A percentile compares a stretch with the other conserved stretches of the same genome.
phyloP scores from a whole-genome alignment of 2,113 vertebrate species.

The Oreocharis arfaki region DNA sequence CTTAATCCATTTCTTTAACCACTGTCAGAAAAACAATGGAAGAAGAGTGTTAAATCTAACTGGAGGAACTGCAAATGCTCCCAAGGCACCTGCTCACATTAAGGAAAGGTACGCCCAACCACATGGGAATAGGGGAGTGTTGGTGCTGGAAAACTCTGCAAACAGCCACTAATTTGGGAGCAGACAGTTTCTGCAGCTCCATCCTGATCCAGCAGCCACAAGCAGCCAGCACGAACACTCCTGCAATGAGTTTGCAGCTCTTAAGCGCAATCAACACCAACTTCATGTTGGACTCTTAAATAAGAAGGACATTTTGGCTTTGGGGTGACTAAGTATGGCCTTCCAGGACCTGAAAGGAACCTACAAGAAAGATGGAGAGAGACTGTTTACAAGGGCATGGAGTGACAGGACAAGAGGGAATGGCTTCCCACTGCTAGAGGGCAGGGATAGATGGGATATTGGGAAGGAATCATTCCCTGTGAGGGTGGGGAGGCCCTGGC shows the following conservation, averaged over 20 bases:
- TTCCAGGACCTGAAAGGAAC: not conserved
- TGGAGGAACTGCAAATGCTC: not conserved
- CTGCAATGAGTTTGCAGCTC: not conserved
- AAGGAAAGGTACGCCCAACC: not conserved
- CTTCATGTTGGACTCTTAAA: not conserved
- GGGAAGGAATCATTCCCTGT: not conserved
- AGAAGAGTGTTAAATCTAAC: not conserved
- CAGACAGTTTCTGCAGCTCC: not conserved
- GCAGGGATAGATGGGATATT: not conserved
- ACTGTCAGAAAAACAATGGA: slow-evolving; percentile 70
- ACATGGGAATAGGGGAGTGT: not conserved
- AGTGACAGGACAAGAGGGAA: not conserved
- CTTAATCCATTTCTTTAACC: slow-evolving; percentile 99
- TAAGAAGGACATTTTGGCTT: not conserved
- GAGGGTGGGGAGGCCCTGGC: not conserved
- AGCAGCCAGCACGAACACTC: not conserved
- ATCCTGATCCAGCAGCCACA: not conserved
- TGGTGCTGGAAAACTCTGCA: not conserved
- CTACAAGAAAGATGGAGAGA: not conserved
- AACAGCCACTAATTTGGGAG: not conserved
- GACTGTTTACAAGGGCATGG: not conserved
- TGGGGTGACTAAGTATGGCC: not conserved
- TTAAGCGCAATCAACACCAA: not conserved
- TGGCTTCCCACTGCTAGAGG: not conserved
- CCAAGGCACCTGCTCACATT: not conserved